phyloP scores from a whole-genome alignment of 2,888 invertebrate species.

The Tetrapedia diversipes region DNA sequence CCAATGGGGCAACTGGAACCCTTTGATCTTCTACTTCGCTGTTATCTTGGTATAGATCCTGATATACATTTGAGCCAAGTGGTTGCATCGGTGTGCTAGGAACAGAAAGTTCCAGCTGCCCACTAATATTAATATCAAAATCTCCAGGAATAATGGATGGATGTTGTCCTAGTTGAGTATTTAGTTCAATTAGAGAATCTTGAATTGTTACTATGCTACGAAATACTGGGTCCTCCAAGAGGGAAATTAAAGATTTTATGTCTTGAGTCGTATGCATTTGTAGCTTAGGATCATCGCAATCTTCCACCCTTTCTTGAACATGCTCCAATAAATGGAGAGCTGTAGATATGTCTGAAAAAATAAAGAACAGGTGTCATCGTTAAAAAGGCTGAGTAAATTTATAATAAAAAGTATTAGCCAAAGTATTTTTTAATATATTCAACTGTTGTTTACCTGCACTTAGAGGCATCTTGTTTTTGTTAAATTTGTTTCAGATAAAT shows the following conservation, averaged over 20 bases:
- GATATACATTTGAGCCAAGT: slow-evolving; percentile 77
- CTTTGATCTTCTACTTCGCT: slow-evolving; percentile 90
- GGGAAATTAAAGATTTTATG: slow-evolving; percentile 91
- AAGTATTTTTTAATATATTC: background rate
- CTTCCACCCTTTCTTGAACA: slow-evolving; percentile 93
- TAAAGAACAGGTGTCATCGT: background rate
- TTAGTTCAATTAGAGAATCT: slow-evolving; percentile 94
- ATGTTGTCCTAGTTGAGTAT: slow-evolving; percentile 93
- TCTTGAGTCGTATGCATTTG: slow-evolving; percentile 91
- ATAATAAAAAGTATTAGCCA: too few relatives aligned
- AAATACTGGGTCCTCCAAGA: slow-evolving; percentile 95
- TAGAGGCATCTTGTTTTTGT: slow-evolving; percentile 66
- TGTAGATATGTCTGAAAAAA: slow-evolving; percentile 90
- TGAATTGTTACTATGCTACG: slow-evolving; percentile 95
- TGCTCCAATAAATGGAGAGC: slow-evolving; percentile 95
- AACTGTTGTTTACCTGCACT: slow-evolving; percentile 63
- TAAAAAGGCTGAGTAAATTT: background rate
- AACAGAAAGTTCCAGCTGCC: slow-evolving; percentile 82
- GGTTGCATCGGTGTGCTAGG: slow-evolving; percentile 78
- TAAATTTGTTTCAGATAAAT: slow-evolving; percentile 6
- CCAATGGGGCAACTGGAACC: slow-evolving; percentile 89
- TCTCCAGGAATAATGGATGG: slow-evolving; percentile 96
- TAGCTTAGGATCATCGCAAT: slow-evolving; percentile 92
- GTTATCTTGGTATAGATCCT: slow-evolving; percentile 79
- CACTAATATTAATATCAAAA: slow-evolving; percentile 94